A percentile compares a stretch with the other conserved stretches of the same genome.
Conservation (phyloP, 2,113 vertebrate genomes). For the Gavialis gangeticus region DNA sequence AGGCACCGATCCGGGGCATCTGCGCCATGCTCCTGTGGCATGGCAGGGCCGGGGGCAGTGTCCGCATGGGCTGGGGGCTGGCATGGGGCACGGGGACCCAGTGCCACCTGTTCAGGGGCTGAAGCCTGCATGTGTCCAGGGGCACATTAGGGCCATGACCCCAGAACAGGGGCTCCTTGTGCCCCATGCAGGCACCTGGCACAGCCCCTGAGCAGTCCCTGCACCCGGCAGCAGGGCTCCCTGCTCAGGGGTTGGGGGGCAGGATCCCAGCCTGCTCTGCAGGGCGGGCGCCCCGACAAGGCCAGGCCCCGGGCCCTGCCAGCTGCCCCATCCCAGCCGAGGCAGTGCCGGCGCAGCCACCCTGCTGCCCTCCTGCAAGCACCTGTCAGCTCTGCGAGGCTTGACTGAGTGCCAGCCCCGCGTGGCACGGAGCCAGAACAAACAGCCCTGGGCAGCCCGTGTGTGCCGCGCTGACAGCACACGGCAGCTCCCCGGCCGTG, state of each 20-base stretch:
- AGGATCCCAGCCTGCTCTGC: fast-evolving
- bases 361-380: background rate
- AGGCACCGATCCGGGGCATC: too few relatives aligned
- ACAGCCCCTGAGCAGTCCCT: fast-evolving
- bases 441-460: constrained; percentile 71
- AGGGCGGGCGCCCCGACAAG: background rate
- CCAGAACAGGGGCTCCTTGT: fast-evolving
- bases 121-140: fast-evolving
- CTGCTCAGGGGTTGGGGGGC: fast-evolving
- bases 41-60: too few relatives aligned
- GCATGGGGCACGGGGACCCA: background rate
- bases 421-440: constrained; percentile 66
- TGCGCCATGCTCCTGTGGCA: too few relatives aligned
- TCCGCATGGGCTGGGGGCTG: too few relatives aligned
- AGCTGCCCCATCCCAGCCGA: background rate
- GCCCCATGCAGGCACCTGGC: fast-evolving
- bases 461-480: constrained; percentile 61
- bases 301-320: background rate
- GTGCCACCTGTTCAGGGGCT: background rate
- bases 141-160: fast-evolving
- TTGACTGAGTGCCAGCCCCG: constrained; percentile 65
- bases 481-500: background rate
- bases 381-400: constrained; percentile 43
- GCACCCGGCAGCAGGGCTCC: fast-evolving
- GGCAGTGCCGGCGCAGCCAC: background rate